Percentiles rank a stretch among this genome's conserved stretches.
These are phyloP conservation scores for Cosmorhoe ocellata DNA, from an alignment of 2,888 invertebrate genomes.

Conservation along the genomic window DNA sequence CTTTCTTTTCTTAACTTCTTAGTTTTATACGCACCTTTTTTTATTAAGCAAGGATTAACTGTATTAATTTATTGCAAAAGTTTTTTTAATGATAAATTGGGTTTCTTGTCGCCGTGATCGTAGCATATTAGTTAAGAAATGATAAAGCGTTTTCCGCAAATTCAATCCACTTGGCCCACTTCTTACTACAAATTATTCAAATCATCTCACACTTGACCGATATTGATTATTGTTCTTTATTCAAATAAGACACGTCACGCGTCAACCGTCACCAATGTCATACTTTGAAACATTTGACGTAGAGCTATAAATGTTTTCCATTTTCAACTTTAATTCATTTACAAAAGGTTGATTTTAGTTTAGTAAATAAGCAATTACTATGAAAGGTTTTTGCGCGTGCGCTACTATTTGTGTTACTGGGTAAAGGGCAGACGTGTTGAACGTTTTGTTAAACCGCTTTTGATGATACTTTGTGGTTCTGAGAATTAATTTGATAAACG, in stretches of 20 bases:
- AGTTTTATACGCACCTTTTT: too few relatives aligned
- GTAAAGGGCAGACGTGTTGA: slow-evolving; percentile 72
- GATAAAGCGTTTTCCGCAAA: too few relatives aligned
- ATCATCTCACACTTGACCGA: too few relatives aligned
- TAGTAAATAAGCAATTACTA: slow-evolving; percentile 30
- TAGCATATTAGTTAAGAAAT: too few relatives aligned
- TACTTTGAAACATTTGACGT: slow-evolving; percentile 49
- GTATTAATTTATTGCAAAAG: too few relatives aligned
- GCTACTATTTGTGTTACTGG: slow-evolving; percentile 70
- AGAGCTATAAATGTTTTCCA: slow-evolving; percentile 10
- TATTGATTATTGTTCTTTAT: slow-evolving; percentile 34
- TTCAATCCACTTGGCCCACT: too few relatives aligned
- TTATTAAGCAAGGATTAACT: too few relatives aligned
- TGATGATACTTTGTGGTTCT: slow-evolving; percentile 40
- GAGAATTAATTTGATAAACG: slow-evolving; percentile 38
- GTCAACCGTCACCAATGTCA: slow-evolving; percentile 62
- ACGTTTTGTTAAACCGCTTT: slow-evolving; percentile 44
- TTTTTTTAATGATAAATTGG: too few relatives aligned
- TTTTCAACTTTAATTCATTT: slow-evolving; percentile 40
- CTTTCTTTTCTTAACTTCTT: too few relatives aligned
- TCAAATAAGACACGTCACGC: slow-evolving; percentile 67
- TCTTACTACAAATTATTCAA: too few relatives aligned
- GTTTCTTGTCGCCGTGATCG: too few relatives aligned
- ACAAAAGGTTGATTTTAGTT: neutral
- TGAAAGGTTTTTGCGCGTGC: slow-evolving; percentile 52